Evolutionary conservation across 2,888 invertebrate species (phyloP).

Genomic region (Tipula lateralis): DNA sequence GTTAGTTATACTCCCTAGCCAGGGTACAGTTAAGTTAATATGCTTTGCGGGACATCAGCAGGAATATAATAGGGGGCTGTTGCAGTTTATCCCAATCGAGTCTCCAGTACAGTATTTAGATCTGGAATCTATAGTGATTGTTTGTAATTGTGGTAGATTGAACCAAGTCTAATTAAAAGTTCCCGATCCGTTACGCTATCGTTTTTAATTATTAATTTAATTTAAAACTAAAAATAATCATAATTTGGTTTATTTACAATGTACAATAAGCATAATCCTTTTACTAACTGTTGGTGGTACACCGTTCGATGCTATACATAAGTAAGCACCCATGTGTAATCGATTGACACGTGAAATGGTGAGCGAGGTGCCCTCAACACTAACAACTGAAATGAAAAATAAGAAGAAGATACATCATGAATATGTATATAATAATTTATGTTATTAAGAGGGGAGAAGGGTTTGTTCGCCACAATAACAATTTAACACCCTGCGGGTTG

Average conservation of each 20-base stretch:
- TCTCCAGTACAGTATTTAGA: too few species aligned
- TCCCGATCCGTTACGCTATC: background rate
- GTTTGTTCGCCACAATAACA: background rate
- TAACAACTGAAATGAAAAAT: constrained; percentile 53
- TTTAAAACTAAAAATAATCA: background rate
- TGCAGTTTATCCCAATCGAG: too few species aligned
- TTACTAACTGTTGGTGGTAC: constrained; percentile 86
- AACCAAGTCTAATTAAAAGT: too few species aligned
- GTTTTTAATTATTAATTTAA: background rate
- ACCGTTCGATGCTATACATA: constrained; percentile 78
- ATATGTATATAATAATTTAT: background rate
- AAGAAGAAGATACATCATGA: background rate
- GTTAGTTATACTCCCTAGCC: too few species aligned
- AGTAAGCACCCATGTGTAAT: constrained; percentile 74
- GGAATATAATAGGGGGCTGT: too few species aligned
- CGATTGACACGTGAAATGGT: constrained; percentile 66
- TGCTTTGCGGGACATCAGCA: too few species aligned
- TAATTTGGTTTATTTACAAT: constrained; percentile 56
- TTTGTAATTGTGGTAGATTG: too few species aligned
- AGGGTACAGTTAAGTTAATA: too few species aligned
- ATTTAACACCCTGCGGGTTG: background rate
- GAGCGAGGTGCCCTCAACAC: constrained; percentile 62
- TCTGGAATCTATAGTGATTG: too few species aligned
- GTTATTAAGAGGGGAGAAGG: background rate
- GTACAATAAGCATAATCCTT: constrained; percentile 76